A percentile compares a stretch with the other conserved stretches of the same genome.
phyloP scores from a whole-genome alignment of 2,888 invertebrate genomes.

The Mycalesis mineus region DNA sequence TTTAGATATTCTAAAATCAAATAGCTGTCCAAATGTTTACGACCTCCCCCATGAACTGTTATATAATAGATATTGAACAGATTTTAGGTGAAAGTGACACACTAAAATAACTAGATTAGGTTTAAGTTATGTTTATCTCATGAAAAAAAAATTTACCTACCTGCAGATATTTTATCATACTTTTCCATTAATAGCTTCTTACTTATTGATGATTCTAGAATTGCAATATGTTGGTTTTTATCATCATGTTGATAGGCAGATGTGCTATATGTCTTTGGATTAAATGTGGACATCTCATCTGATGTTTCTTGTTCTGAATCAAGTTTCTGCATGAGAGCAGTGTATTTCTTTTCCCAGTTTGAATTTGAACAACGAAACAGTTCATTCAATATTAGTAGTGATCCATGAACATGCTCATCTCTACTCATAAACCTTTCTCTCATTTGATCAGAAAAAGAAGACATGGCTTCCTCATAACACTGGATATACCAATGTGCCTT shows the following conservation, averaged over 20 bases:
- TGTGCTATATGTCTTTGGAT: slow-evolving; percentile 63
- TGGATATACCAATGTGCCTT: slow-evolving; percentile 94
- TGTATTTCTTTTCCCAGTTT: slow-evolving; percentile 90
- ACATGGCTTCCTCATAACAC: slow-evolving; percentile 92
- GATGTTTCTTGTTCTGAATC: slow-evolving; percentile 65
- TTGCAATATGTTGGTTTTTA: slow-evolving; percentile 54
- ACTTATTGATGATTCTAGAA: slow-evolving; percentile 90
- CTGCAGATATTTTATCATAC: slow-evolving; percentile 86
- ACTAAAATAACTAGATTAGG: too few relatives aligned
- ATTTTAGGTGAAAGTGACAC: too few relatives aligned
- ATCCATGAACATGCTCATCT: slow-evolving; percentile 96
- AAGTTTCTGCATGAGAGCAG: slow-evolving; percentile 81
- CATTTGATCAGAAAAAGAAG: slow-evolving; percentile 83
- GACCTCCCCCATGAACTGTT: too few relatives aligned
- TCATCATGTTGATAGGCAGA: slow-evolving; percentile 56
- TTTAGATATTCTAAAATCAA: too few relatives aligned
- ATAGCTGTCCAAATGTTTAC: too few relatives aligned
- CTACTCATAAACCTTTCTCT: slow-evolving; percentile 83
- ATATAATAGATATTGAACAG: too few relatives aligned
- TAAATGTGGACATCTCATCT: slow-evolving; percentile 75
- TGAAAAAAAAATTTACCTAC: slow-evolving; percentile 39
- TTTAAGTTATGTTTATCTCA: too few relatives aligned
- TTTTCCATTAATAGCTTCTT: slow-evolving; percentile 89
- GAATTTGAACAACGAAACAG: slow-evolving; percentile 93
- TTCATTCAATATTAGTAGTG: slow-evolving; percentile 94